Conservation (phyloP, 1,140 invertebrate species). For the Hylaeus volcanicus region DNA sequence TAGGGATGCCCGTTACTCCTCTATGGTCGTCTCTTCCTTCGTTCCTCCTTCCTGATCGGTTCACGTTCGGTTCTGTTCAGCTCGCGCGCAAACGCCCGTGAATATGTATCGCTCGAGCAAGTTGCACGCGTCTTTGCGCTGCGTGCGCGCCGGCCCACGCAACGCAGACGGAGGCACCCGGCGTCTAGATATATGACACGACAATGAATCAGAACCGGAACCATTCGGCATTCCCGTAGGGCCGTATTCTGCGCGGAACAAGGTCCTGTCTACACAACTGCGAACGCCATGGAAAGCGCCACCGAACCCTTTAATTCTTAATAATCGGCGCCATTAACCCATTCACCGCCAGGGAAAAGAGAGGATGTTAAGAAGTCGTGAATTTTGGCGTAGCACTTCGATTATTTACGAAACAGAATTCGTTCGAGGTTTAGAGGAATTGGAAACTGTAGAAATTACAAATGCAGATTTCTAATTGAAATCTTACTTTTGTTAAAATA, state of each 20-base stretch:
- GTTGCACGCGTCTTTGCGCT: slow-evolving; percentile 34
- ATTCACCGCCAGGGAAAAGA: no score
- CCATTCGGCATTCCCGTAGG: slow-evolving; percentile 68
- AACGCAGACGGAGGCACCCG: slow-evolving; percentile 53
- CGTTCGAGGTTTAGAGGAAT: no score
- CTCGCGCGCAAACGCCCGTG: background rate
- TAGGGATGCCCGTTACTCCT: slow-evolving; percentile 38
- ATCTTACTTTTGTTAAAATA: no score
- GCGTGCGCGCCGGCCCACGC: slow-evolving; percentile 58
- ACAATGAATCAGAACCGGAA: slow-evolving; percentile 75
- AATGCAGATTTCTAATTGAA: no score
- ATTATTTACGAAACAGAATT: no score
- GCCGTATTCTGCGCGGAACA: slow-evolving; percentile 44
- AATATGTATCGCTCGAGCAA: slow-evolving; percentile 31
- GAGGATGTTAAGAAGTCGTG: no score
- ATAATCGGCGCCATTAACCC: background rate
- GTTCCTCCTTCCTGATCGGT: no score
- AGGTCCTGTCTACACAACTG: slow-evolving; percentile 32
- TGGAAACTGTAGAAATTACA: no score
- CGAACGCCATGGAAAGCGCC: background rate
- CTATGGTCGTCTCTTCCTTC: background rate
- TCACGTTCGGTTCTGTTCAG: background rate
- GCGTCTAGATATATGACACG: slow-evolving; percentile 68
- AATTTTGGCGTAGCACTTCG: no score
- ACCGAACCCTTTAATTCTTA: slow-evolving; percentile 8